A percentile compares a stretch with the other conserved stretches of the same genome.
These are phyloP conservation scores for Lepidocyrtoides sp. DNA, from an alignment of 2,888 invertebrate genomes.

Conservation along the genomic window DNA sequence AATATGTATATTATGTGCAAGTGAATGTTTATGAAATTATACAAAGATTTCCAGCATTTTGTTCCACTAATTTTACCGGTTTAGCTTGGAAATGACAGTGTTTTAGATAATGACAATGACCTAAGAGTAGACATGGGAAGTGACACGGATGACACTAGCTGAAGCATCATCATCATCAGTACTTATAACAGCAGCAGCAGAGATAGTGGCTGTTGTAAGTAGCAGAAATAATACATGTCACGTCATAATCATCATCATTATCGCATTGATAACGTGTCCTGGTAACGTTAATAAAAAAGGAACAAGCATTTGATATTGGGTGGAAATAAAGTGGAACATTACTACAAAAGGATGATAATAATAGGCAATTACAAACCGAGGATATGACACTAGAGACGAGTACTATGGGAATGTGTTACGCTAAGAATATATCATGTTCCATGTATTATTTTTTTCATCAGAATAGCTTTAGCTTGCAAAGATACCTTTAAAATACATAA, in stretches of 20 bases:
- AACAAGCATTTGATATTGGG: background rate
- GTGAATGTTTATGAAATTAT: background rate
- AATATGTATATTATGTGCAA: background rate
- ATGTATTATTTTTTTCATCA: too few species aligned
- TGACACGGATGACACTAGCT: background rate
- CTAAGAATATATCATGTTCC: too few species aligned
- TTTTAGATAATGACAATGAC: conserved; percentile 68
- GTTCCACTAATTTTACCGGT: background rate
- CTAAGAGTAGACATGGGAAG: background rate
- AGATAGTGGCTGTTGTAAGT: background rate
- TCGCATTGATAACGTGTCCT: conserved; percentile 1
- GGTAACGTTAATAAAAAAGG: background rate
- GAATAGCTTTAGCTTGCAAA: too few species aligned
- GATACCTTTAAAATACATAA: too few species aligned
- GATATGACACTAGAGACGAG: background rate
- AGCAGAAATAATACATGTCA: background rate
- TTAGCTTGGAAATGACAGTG: conserved; percentile 41
- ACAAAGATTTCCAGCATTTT: conserved; percentile 1
- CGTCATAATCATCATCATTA: conserved; percentile 37
- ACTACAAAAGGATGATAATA: background rate
- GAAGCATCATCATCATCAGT: background rate
- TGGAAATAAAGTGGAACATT: background rate
- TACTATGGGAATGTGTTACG: too few species aligned
- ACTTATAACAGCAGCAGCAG: background rate
- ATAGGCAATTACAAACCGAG: background rate